These are phyloP conservation scores for Lepidotrigona ventralis DNA, from an alignment of 1,140 invertebrate genomes.

Conservation along the genomic window DNA sequence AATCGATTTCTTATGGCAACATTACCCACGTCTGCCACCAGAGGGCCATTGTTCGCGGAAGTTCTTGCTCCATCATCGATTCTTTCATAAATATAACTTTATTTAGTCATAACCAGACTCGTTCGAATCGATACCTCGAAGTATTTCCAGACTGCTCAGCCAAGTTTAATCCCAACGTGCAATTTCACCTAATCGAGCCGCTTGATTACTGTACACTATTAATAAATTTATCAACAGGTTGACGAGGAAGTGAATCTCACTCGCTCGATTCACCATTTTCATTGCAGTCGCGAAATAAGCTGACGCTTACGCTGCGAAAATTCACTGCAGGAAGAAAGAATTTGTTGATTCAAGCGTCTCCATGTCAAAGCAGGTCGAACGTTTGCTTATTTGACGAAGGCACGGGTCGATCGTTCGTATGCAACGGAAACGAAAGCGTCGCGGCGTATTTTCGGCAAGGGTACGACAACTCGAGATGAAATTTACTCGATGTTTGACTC, in stretches of 20 bases:
- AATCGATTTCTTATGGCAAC: neutral
- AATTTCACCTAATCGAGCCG: neutral
- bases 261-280: neutral
- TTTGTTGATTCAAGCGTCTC: slow-evolving; percentile 2
- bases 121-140: neutral
- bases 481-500: neutral
- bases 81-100: neutral
- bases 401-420: neutral
- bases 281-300: neutral
- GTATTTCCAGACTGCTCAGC: neutral
- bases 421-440: neutral
- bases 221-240: slow-evolving; percentile 23
- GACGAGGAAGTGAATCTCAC: neutral
- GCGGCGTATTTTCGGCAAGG: slow-evolving; percentile 26
- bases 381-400: slow-evolving; percentile 13
- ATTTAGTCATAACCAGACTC: no score
- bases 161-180: neutral
- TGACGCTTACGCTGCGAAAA: neutral
- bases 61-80: neutral
- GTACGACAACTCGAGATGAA: slow-evolving; percentile 20
- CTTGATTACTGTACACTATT: neutral
- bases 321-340: neutral
- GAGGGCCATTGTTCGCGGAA: slow-evolving; percentile 1
- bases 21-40: neutral
- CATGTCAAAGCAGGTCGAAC: neutral